Evolutionary conservation across 2,888 invertebrate genomes (phyloP), one percentile per base, ranked within the genome.

Genomic region (Tanytarsus gracilentus): DNA sequence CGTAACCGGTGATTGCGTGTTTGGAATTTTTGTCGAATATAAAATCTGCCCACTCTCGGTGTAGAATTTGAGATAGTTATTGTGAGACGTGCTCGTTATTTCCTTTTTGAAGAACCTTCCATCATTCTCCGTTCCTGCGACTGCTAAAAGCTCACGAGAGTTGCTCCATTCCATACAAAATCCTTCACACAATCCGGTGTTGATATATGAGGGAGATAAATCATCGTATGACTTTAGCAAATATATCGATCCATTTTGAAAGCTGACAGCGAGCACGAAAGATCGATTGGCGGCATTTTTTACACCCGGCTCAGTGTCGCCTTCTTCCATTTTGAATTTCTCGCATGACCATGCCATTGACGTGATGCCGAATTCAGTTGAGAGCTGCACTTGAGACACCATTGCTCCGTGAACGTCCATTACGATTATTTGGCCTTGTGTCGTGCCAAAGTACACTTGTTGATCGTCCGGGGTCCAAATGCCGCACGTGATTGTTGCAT

Each of bases 381-480:
- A 84, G n/a, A 93, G 72, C 69, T 88, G 86, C n/a, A 92, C 81
- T 78, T 93, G 91, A 7, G 92, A 89, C 16, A 96, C 88, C 90
- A 95, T 94, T 36, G 92, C 92, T 0, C 92, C 96, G 67, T 94
- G 92, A 0, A 95, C 93, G 71, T 95, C 95, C 92, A 97, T 95
- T 55, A 97, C 93, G 62, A 96, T 90, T 62, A 97, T 84, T 74
- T 94, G 93, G 1, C 96, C 96, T 62, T 89, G 88, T 5, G 91
- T 91, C 6, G 95, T 96, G 56, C 96, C 96, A 69, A 97, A 92
- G 76, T 96, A 92, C 58, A 97, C 96, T 78, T 95, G 93, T 70
- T 91, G 89, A 73, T 97, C 97, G 70, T 96, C 95, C 0, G 97
- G 97, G 9, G 95, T 93, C 97, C 98, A 99, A 69, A 94, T 90